Percentiles rank a stretch among this genome's conserved stretches.
These are phyloP conservation scores for Microtus oregoni DNA, from an alignment of 2,113 vertebrate genomes.

Conservation along the genomic window DNA sequence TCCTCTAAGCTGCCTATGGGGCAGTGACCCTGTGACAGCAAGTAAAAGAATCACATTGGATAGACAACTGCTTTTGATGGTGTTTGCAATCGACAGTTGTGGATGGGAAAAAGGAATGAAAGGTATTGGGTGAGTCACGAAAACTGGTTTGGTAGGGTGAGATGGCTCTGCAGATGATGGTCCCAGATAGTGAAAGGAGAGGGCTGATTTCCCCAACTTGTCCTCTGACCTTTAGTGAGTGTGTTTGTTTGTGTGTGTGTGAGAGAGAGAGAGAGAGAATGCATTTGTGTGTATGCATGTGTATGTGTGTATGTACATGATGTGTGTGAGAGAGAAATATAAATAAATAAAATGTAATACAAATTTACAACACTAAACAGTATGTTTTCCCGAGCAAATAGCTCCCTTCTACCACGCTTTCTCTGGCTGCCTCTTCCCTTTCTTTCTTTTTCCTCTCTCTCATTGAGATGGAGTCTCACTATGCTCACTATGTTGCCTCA, in stretches of 20 bases:
- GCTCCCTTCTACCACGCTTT: not conserved
- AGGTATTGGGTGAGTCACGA: not conserved
- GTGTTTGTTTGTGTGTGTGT: too few relatives aligned
- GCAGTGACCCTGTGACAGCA: not conserved
- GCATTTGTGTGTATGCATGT: too few relatives aligned
- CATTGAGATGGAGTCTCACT: not conserved
- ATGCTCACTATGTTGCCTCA: not conserved
- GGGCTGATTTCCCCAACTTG: not conserved
- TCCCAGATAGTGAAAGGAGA: not conserved
- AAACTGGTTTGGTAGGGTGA: not conserved
- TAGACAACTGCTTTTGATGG: not conserved
- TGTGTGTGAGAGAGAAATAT: too few relatives aligned
- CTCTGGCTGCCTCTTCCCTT: not conserved
- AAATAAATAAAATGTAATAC: not conserved
- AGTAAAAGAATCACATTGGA: not conserved
- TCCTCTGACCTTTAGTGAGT: not conserved
- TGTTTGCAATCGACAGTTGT: not conserved
- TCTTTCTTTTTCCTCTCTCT: not conserved
- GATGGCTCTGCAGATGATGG: not conserved
- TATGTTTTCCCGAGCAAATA: constrained; percentile 24
- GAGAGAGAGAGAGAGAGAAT: too few relatives aligned
- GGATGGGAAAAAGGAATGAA: not conserved
- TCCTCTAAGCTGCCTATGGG: not conserved
- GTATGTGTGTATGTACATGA: too few relatives aligned
- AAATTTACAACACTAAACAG: not conserved